Evolutionary conservation across 1,140 invertebrate genomes (phyloP).

Genomic region (Cyclina sinensis): DNA sequence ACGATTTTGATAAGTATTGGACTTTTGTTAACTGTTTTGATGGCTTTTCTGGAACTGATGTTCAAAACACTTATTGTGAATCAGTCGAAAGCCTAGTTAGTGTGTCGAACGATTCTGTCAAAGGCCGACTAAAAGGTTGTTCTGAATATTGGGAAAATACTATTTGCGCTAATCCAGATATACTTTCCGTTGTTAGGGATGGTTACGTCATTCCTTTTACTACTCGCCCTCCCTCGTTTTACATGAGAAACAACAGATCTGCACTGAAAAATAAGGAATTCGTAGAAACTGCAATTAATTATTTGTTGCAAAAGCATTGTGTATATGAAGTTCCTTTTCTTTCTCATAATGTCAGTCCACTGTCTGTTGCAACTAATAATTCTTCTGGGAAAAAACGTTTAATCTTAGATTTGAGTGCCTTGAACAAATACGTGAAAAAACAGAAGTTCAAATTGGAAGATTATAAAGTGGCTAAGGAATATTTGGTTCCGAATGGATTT

Average conservation of each 20-base stretch:
- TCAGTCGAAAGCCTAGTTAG: no score
- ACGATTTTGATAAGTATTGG: no score
- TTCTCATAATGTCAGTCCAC: not conserved
- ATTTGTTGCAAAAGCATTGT: not conserved
- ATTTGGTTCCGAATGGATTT: not conserved
- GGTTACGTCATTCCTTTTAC: no score
- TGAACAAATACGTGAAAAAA: not conserved
- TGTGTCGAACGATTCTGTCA: not conserved
- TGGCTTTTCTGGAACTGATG: no score
- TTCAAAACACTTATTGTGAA: no score
- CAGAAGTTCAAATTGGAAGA: not conserved
- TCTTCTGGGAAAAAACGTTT: not conserved
- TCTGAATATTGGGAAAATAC: no score
- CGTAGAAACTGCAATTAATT: conserved; percentile 40
- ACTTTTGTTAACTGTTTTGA: no score
- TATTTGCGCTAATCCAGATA: no score
- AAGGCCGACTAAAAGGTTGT: no score
- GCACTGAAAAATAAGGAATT: conserved; percentile 4
- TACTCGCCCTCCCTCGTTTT: no score
- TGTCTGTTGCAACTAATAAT: not conserved
- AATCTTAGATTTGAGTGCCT: no score
- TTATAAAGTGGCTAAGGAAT: not conserved
- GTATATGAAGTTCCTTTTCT: not conserved
- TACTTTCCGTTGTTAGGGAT: no score
- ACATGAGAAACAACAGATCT: conserved; percentile 48